phyloP scores from a whole-genome alignment of 37 sponge, comb jelly and placozoan genomes.

The Bolinopsis microptera region DNA sequence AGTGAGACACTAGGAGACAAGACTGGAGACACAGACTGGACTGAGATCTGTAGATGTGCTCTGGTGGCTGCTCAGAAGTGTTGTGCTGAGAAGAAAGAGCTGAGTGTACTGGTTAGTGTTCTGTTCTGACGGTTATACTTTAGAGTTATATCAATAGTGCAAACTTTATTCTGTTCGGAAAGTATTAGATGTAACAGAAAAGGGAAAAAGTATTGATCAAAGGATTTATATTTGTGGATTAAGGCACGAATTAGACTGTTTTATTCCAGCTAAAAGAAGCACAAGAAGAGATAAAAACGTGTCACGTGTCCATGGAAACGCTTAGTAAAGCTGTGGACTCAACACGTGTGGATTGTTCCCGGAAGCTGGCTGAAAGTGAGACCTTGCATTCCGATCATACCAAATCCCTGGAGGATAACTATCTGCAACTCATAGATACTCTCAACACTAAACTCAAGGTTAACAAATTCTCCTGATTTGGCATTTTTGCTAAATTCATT shows the following conservation, averaged over 20 bases:
- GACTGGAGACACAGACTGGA: background rate
- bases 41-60: background rate
- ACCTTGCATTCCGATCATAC: background rate
- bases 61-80: background rate
- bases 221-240: too few relatives aligned
- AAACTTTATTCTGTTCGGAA: too few relatives aligned
- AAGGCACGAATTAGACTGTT: background rate
- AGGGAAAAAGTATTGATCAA: too few relatives aligned
- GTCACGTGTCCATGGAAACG: slow-evolving; percentile 21
- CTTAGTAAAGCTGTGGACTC: slow-evolving; percentile 25
- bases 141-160: too few relatives aligned
- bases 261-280: slow-evolving; percentile 16
- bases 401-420: background rate
- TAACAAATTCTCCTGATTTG: too few relatives aligned
- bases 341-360: background rate
- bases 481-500: too few relatives aligned
- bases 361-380: slow-evolving; percentile 40
- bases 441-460: slow-evolving; percentile 41
- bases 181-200: too few relatives aligned
- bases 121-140: too few relatives aligned
- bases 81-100: background rate
- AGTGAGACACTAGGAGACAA: background rate
- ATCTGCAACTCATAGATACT: slow-evolving; percentile 5
- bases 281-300: background rate
- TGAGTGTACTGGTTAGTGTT: background rate